Conservation (phyloP, 2,888 invertebrate genomes). For the Nesidiocoris tenuis region DNA sequence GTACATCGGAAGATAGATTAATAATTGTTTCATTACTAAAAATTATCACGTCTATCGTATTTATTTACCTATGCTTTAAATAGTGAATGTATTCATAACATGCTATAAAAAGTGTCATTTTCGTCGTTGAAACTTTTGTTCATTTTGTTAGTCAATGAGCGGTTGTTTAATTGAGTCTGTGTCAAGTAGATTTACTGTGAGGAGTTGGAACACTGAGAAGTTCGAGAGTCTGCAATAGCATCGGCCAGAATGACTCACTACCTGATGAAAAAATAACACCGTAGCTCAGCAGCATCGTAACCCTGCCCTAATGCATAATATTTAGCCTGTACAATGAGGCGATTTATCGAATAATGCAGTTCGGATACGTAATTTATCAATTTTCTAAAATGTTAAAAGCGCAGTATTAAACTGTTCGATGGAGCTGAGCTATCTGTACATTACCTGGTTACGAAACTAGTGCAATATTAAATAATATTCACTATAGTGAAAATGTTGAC, state of each 20-base stretch:
- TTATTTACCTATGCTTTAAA: background rate
- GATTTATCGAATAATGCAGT: no score
- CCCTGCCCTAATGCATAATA: no score
- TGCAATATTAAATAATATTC: no score
- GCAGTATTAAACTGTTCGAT: no score
- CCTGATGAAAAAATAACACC: no score
- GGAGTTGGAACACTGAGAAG: no score
- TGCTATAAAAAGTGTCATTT: background rate
- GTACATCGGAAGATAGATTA: background rate
- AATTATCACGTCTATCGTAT: background rate
- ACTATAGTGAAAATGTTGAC: background rate
- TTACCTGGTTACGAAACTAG: background rate
- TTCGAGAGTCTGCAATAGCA: no score
- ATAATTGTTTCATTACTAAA: background rate
- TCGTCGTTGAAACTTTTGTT: background rate
- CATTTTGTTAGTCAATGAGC: background rate
- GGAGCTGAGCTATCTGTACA: background rate
- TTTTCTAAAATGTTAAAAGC: no score
- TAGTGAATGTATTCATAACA: background rate
- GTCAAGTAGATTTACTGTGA: background rate
- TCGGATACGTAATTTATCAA: no score
- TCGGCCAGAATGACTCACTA: no score
- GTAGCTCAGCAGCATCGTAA: background rate
- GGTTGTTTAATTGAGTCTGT: background rate
- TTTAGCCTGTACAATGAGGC: no score